Evolutionary conservation across 2,797 vertebrate genomes (phyloP).

Genomic region (Cirrhinus mrigala): DNA sequence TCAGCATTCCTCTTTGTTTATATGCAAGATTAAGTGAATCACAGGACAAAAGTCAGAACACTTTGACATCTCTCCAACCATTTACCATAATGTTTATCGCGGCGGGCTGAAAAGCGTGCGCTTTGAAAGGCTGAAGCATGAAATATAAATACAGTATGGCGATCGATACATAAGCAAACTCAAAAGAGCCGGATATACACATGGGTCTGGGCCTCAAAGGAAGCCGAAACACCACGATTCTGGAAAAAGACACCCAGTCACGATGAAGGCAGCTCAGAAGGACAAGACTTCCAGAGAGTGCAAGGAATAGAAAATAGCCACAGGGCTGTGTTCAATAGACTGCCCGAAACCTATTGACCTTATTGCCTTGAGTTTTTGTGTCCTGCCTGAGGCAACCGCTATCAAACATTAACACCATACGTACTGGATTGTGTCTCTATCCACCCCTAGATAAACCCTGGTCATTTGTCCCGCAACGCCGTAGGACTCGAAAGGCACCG

Average conservation of each 20-base stretch:
- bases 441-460: conserved; percentile 63
- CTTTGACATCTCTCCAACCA: background rate
- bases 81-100: conserved; percentile 34
- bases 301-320: conserved; percentile 73
- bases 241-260: conserved; percentile 48
- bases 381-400: conserved; percentile 71
- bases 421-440: conserved; percentile 70
- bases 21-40: background rate
- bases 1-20: background rate
- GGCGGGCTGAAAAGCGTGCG: background rate
- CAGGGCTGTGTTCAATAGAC: conserved; percentile 69
- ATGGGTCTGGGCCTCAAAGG: conserved; percentile 26
- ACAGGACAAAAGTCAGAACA: conserved; percentile 6
- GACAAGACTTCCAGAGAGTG: conserved; percentile 66
- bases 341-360: conserved; percentile 76
- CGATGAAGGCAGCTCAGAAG: conserved; percentile 59
- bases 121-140: conserved; percentile 43
- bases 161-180: conserved; percentile 49
- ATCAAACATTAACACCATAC: conserved; percentile 76
- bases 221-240: conserved; percentile 25
- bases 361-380: conserved; percentile 73
- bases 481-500: conserved; percentile 24
- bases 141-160: conserved; percentile 40
- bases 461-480: conserved; percentile 45
- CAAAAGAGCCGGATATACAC: conserved; percentile 38